Conservation (phyloP, 53 echinoderm and acorn worm species). For the Stichopus horrens region DNA sequence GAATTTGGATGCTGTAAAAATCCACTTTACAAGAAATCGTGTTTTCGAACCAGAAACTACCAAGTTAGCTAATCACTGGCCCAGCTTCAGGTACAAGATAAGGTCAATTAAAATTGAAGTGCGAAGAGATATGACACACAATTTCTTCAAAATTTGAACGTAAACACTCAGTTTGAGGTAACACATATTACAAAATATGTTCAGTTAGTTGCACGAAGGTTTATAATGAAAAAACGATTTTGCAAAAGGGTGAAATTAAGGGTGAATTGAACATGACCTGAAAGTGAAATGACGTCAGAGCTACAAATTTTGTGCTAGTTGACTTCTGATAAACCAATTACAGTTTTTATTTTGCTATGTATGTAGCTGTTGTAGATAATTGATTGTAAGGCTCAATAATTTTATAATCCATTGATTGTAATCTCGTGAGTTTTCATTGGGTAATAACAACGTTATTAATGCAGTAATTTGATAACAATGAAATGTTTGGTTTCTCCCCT, state of each 20-base stretch:
- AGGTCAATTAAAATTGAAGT: conserved; percentile 11
- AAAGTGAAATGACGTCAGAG: conserved; percentile 40
- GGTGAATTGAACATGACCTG: neutral
- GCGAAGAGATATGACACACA: neutral
- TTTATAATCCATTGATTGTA: neutral
- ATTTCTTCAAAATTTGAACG: neutral
- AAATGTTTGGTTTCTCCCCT: neutral
- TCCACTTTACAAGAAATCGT: too few relatives aligned
- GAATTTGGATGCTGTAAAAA: too few relatives aligned
- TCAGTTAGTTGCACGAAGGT: neutral
- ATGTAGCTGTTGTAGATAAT: neutral
- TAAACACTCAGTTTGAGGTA: neutral
- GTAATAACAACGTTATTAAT: neutral
- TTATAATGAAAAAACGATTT: neutral
- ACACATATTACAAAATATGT: neutral
- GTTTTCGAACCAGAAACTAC: too few relatives aligned
- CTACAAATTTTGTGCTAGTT: conserved; percentile 43
- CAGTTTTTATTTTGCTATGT: too few relatives aligned
- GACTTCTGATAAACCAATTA: neutral
- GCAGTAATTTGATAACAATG: neutral
- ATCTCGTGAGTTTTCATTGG: neutral
- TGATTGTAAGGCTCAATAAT: neutral
- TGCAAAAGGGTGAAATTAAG: neutral
- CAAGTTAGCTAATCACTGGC: neutral
- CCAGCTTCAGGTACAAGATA: neutral